These are phyloP conservation scores for Drosophila neocordata DNA, from an alignment of 1,140 invertebrate species.

Conservation along the genomic window DNA sequence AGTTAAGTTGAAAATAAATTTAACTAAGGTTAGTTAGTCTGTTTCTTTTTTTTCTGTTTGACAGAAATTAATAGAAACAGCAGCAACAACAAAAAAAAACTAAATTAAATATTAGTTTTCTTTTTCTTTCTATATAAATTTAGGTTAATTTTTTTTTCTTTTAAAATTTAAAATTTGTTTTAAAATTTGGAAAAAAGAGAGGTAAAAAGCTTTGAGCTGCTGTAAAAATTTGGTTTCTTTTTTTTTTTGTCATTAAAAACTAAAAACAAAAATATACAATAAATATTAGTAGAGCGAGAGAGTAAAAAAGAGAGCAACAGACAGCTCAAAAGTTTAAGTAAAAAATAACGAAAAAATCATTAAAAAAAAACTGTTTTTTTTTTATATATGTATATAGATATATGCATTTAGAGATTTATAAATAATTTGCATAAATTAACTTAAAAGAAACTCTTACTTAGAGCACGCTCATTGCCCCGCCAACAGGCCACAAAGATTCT, in stretches of 20 bases:
- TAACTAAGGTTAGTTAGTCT: constrained; percentile 57
- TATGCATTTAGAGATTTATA: constrained; percentile 47
- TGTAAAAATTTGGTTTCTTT: constrained; percentile 56
- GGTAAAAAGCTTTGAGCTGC: constrained; percentile 63
- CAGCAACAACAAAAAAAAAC: constrained; percentile 25
- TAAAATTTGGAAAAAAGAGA: constrained; percentile 9
- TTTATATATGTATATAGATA: constrained; percentile 1
- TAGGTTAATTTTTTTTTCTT: constrained; percentile 12
- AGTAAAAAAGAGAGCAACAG: constrained; percentile 15
- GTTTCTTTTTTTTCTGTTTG: constrained; percentile 63
- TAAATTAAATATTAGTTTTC: constrained; percentile 40
- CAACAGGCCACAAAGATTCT: constrained; percentile 9
- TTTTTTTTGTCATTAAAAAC: background rate
- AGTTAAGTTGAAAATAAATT: constrained; percentile 61
- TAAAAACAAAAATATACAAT: constrained; percentile 69
- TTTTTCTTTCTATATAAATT: constrained; percentile 14
- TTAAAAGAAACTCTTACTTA: constrained; percentile 39
- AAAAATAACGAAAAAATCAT: background rate
- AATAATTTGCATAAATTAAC: constrained; percentile 56
- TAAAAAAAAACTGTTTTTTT: background rate
- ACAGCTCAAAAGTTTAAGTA: constrained; percentile 64
- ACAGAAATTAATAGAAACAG: constrained; percentile 52
- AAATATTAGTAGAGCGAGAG: constrained; percentile 68
- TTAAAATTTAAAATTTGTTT: constrained; percentile 35
- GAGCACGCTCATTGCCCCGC: constrained; percentile 72